Conservation (phyloP, 2,113 vertebrate genomes). For the Lophochroa leadbeateri region DNA sequence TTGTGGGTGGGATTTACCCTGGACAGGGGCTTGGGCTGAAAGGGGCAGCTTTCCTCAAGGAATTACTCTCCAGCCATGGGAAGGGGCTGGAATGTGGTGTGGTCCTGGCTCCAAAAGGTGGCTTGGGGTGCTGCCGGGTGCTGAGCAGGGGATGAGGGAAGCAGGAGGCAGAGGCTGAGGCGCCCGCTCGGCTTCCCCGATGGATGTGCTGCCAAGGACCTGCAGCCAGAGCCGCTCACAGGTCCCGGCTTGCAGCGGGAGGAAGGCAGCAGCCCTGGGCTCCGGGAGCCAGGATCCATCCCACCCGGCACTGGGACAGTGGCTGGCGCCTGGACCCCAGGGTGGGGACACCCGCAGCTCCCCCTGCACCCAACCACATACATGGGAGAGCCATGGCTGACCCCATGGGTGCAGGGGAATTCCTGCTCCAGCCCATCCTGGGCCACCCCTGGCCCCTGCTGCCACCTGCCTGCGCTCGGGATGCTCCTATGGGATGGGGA, state of each 20-base stretch:
- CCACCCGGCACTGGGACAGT: background rate
- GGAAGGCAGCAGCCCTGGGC: background rate
- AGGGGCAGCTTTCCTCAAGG: background rate
- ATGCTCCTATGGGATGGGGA: background rate
- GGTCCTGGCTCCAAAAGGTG: background rate
- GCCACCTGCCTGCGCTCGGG: accelerated
- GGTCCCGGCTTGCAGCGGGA: background rate
- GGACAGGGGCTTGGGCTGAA: background rate
- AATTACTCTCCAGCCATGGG: background rate
- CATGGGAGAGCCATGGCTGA: accelerated
- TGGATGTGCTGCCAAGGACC: background rate
- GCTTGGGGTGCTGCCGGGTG: background rate
- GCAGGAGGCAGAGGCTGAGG: background rate
- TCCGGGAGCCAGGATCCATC: background rate
- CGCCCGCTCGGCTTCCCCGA: background rate
- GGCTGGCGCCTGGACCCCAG: background rate
- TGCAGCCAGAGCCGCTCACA: background rate
- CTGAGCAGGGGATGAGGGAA: background rate
- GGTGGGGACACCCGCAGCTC: accelerated
- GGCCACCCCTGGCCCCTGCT: background rate
- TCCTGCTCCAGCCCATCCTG: background rate
- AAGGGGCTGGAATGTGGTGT: background rate
- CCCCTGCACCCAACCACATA: background rate
- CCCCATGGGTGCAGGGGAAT: background rate
- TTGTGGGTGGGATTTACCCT: background rate